Evolutionary conservation across 2,888 invertebrate genomes (phyloP), one percentile per base, ranked within the genome.

Genomic region (Homarus gammarus): DNA sequence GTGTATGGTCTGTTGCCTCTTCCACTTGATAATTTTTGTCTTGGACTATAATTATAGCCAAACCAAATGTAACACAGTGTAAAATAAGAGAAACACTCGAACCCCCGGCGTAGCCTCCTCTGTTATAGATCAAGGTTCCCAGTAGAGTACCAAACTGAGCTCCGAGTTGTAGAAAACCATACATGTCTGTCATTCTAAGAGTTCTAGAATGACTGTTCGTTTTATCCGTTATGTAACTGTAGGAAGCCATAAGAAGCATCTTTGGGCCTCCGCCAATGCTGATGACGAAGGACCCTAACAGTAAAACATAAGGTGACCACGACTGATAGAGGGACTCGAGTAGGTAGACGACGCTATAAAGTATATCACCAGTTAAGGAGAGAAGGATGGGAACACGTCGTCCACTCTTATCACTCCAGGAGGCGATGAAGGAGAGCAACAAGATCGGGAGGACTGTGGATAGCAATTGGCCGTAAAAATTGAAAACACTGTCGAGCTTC

Each of bases 161-260:
- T 6, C 75, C 44, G 12, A 40, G 40, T 2, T 44, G 22, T 44
- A n/a, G 27, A 10, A 40, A 10, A 1, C 18, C 40, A 15, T 40
- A 44, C 75, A 75, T 75, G 10, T 75, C 40, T 8, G 44, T 75
- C 75, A 75, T 40, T 18, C 75, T 40, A 44, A 75, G 12, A 12
- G 75, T 75, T 49, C 44, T 44, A 27, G 44, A 75, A 12, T 49
- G 75, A 5, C 36, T 36, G 44, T 31, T n/a, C n/a, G 75, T 44
- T 15, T 75, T 75, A 44, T 75, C 75, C n/a, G 75, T 44, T 10
- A 75, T 44, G 75, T 75, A 75, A 33, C 75, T 44, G 44, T 75
- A 75, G 44, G 75, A 40, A 2, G 75, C 75, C 75, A 75, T 75
- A 10, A 44, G 27, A n/a, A 75, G 27, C 44, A 75, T 40, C 44